A percentile compares a stretch with the other conserved stretches of the same genome.
phyloP scores from a whole-genome alignment of 2,113 vertebrate genomes.

The Gymnogyps californianus region DNA sequence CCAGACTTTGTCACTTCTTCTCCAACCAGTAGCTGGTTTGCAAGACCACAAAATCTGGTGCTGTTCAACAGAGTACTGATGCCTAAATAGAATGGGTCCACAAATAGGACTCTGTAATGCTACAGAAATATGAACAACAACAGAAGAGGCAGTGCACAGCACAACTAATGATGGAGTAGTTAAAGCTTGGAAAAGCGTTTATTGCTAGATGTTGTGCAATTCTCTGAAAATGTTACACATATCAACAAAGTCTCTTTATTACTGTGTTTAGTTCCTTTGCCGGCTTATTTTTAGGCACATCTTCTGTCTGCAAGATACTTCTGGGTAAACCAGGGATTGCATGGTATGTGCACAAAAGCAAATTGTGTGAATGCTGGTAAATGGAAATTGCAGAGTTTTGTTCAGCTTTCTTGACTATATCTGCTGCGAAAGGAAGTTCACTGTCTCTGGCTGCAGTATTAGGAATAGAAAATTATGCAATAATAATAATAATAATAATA shows the following conservation, averaged over 20 bases:
- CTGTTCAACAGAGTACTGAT: neutral
- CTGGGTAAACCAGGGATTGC: slow-evolving; percentile 1
- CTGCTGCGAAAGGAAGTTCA: neutral
- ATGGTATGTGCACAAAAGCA: slow-evolving; percentile 11
- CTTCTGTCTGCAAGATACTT: slow-evolving; percentile 7
- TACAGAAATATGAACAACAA: neutral
- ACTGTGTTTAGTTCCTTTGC: neutral
- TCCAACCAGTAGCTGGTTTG: slow-evolving; percentile 8
- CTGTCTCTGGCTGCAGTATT: neutral
- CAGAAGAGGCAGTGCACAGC: neutral
- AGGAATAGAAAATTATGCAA: neutral
- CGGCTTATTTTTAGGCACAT: slow-evolving; percentile 24
- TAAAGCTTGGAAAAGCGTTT: neutral
- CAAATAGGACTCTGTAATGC: neutral
- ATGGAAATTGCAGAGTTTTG: neutral
- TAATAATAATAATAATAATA: neutral
- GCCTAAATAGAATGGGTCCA: neutral
- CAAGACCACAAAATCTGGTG: slow-evolving; percentile 55
- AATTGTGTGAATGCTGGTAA: neutral
- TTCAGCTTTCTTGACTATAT: neutral
- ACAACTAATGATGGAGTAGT: neutral
- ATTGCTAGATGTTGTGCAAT: neutral
- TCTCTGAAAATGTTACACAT: neutral
- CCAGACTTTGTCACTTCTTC: neutral
- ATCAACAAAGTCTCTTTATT: neutral